Base-by-base conservation (phyloP, 2,113 vertebrate species). In the Gambusia affinis region DNA sequence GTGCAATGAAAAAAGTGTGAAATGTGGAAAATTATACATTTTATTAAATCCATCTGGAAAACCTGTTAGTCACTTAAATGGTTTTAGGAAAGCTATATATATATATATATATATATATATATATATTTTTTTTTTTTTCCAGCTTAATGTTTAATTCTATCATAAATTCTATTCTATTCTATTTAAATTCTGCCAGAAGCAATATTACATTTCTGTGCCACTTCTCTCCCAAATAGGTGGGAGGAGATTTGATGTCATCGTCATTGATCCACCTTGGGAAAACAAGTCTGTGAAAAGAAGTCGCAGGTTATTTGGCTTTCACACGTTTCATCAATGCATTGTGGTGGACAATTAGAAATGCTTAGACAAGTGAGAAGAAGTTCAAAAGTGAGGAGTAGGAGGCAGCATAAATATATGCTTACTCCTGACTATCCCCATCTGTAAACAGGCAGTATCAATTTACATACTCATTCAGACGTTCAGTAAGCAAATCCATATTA, bases 221-320 rank as follows among this genome's bases (percentile, higher is more conserved):
- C 27, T 60, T 81, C 11, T 73, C 66, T 82, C 5, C 74, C 33
- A 61, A 63, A 28, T 81, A 99, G 97, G 91, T 75, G 92, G 92
- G 83, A 95, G 92, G 70, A 96, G 82, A 61, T 99, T 95, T 57
- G 93, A 95, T 78, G 80, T 97, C 14, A 98, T 99, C 84, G 95
- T 99, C 57, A 92, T 99, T 30, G 97, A 99, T 89, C 97, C 98
- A 67, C 97, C 97, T 0, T 98, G 97, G 98, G 95, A 98, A 91
- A 99, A 99, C 89, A 99, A 98, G 85, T 99, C 98, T 4, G 95
- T 97, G 83, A 98, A 98, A 92, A 96, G 98, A 91, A 99, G 97
- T 89, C 96, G 94, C 65, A 96, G 96, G 97, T 98, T 81, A 79
- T 47, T 60, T 0, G 0, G 12, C 17, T 6, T 35, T 60, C 3